Percentiles rank a stretch among this genome's conserved stretches.
Evolutionary conservation across 2,113 vertebrate genomes (phyloP).

Genomic region (Ptilonorhynchus violaceus): DNA sequence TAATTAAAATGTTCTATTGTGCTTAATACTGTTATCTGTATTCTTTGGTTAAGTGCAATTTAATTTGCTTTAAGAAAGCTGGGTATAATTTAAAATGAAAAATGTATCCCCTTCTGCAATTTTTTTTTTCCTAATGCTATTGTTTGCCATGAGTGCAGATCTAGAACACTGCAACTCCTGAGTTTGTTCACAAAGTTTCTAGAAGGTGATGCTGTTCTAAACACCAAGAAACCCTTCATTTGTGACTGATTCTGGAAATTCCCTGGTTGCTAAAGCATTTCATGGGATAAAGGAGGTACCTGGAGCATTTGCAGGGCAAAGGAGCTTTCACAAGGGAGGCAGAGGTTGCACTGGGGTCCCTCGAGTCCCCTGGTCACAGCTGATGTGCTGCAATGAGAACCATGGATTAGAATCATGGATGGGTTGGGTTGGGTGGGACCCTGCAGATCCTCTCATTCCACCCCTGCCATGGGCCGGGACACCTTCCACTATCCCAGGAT

Average conservation of each 20-base stretch:
- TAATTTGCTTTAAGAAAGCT: conserved; percentile 55
- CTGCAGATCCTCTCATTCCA: not conserved
- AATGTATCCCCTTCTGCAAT: not conserved
- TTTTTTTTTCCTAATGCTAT: not conserved
- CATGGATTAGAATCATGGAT: not conserved
- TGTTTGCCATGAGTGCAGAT: not conserved
- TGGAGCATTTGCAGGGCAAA: not conserved
- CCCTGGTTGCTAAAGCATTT: not conserved
- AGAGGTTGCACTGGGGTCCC: not conserved
- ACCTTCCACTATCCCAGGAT: not conserved
- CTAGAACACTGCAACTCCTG: not conserved
- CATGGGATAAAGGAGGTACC: not conserved
- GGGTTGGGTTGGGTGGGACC: not conserved
- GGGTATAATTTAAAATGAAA: conserved; percentile 28
- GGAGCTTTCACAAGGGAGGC: not conserved
- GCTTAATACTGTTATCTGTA: conserved; percentile 59
- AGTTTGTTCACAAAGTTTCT: not conserved
- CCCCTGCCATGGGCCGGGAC: not conserved
- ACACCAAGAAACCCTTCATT: not conserved
- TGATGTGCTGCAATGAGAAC: not conserved
- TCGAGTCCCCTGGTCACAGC: not conserved
- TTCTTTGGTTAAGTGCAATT: conserved; percentile 50
- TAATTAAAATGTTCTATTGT: conserved; percentile 60
- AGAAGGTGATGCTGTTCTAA: not conserved
- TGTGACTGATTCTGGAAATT: not conserved